phyloP scores from a whole-genome alignment of 2,888 invertebrate species.

The Xestobium rufovillosum region DNA sequence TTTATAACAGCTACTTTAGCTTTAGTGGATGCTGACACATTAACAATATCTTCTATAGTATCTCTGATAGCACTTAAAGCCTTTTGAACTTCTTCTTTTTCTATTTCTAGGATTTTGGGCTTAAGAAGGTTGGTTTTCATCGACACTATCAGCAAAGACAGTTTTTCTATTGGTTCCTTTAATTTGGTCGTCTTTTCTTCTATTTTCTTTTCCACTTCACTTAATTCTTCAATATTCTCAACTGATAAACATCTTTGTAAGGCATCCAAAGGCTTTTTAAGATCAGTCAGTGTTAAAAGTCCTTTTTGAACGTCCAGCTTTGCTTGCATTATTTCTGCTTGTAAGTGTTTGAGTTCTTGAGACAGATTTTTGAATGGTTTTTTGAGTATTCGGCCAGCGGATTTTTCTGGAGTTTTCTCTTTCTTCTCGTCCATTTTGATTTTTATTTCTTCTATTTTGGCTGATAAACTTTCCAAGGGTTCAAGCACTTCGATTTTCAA shows the following conservation, averaged over 20 bases:
- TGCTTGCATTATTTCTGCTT: background rate
- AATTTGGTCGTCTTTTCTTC: too few species aligned
- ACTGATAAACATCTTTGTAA: background rate
- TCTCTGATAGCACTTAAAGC: background rate
- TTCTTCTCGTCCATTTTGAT: conserved; percentile 9
- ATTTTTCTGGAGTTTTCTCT: background rate
- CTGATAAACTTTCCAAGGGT: conserved; percentile 4
- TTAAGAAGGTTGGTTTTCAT: background rate
- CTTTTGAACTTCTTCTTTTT: background rate
- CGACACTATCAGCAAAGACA: background rate
- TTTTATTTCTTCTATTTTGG: conserved; percentile 6
- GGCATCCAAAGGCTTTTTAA: background rate
- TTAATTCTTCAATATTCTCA: background rate
- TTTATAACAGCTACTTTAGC: conserved; percentile 15
- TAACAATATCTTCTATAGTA: background rate
- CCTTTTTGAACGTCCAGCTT: conserved; percentile 1
- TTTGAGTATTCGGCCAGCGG: background rate
- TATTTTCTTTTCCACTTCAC: background rate
- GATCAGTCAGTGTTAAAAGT: background rate
- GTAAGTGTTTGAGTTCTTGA: background rate
- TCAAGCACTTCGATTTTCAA: background rate
- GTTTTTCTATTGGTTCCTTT: background rate
- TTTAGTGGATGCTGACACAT: background rate
- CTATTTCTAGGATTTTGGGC: background rate
- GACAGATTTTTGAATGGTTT: background rate